Evolutionary conservation across 2,888 invertebrate species (phyloP).

Genomic region (Agapetus fuscipes): DNA sequence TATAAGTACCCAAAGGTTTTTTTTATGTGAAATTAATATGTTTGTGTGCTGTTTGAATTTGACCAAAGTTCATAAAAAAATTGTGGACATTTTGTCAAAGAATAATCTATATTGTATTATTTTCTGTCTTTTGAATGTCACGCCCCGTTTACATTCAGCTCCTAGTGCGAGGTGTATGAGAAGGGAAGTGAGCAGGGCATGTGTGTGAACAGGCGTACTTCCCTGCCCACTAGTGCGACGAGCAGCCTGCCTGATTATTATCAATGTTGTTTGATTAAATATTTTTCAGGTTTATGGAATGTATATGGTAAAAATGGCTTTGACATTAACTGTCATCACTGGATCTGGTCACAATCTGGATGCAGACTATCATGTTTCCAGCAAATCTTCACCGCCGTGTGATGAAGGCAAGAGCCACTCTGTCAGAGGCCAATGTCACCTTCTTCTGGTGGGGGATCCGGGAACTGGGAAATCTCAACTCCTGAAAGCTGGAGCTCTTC

Average conservation of each 20-base stretch:
- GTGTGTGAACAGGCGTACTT: no score
- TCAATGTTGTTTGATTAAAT: conserved; percentile 2
- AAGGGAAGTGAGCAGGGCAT: no score
- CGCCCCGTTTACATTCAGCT: no score
- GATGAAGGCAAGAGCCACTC: conserved; percentile 35
- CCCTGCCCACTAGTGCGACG: neutral
- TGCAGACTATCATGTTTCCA: conserved; percentile 24
- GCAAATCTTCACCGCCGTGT: conserved; percentile 24
- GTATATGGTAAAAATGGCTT: conserved; percentile 77
- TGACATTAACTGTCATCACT: conserved; percentile 53
- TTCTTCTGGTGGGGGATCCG: conserved; percentile 79
- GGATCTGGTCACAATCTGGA: conserved; percentile 35
- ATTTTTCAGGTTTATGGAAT: conserved; percentile 70
- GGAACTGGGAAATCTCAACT: conserved; percentile 87
- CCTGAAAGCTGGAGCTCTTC: conserved; percentile 52
- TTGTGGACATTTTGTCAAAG: no score
- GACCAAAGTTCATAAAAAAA: no score
- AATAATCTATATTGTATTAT: no score
- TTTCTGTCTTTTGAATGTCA: no score
- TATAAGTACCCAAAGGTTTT: no score
- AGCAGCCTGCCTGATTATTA: neutral
- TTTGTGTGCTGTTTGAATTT: no score
- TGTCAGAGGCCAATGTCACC: conserved; percentile 71
- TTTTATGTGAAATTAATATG: no score
- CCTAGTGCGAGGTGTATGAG: no score